Evolutionary conservation across 1,140 invertebrate species (phyloP), one percentile per base, ranked within the genome.

Genomic region (Drosophila lacertosa): DNA sequence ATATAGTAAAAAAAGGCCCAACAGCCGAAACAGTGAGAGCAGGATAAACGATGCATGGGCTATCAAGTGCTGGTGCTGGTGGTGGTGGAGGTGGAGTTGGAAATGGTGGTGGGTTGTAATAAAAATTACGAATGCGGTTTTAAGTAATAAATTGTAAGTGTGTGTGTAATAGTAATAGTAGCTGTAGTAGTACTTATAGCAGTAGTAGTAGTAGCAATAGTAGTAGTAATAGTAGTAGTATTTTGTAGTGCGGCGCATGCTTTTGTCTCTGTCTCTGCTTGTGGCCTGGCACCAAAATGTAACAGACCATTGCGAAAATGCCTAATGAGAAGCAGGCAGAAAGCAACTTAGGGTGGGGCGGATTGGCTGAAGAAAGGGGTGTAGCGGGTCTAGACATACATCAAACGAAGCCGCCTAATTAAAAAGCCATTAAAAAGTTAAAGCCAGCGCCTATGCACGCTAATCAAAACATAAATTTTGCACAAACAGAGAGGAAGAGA

Each of bases 371-470:
- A 11, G 18, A 10, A 10, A 24, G 10, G 6, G 39, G 16, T 18
- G n/a, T 37, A 74, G 48, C 24, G 18, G 20, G 45, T 35, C 22
- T 57, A 58, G 60, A 58, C 18, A 10, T 48, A 62, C 63, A 62
- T 83, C 72, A 84, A 84, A 86, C 45, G 62, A 55, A 51, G 62
- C 81, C 76, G 77, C 60, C 81, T 80, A 86, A 84, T 84, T 84
- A 84, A 86, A 84, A 84, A 84, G 55, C 77, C 81, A 84, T 84
- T 84, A 86, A 80, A 86, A 86, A 59, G 63, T 79, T 81, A 80
- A 84, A 74, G 68, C 81, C 40, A 69, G 68, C 72, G 63, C 59
- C 73, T 69, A 82, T 70, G 78, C 74, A 82, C 65, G 74, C 70
- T 82, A 75, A 83, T 83, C 82, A 83, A 86, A 79, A 86, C 64